These are phyloP conservation scores for Phymatocera aterrima DNA, from an alignment of 2,888 invertebrate species.

Conservation along the genomic window DNA sequence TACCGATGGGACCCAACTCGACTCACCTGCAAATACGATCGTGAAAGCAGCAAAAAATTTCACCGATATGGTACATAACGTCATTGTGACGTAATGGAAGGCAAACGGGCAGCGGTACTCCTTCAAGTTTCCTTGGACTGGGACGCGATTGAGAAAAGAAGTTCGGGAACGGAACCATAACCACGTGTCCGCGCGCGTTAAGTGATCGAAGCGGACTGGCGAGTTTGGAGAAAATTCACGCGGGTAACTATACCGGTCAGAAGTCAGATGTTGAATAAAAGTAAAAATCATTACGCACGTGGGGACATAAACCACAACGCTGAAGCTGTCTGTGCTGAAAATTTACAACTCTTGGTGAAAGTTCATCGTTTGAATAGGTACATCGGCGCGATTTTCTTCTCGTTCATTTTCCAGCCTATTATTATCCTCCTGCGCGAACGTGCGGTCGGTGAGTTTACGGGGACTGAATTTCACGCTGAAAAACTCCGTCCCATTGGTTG, in stretches of 20 bases:
- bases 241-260: background rate
- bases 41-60: background rate
- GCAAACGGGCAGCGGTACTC: background rate
- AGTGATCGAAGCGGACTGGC: background rate
- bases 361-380: background rate
- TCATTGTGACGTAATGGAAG: background rate
- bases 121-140: background rate
- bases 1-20: background rate
- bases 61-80: background rate
- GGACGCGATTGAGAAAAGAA: background rate
- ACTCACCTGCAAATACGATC: background rate
- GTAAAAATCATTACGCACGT: background rate
- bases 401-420: background rate
- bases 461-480: too few relatives aligned
- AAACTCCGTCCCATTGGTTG: too few relatives aligned
- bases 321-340: background rate
- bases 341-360: background rate
- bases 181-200: constrained; percentile 14
- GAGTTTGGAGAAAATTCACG: constrained; percentile 8
- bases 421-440: background rate
- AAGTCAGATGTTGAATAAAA: background rate
- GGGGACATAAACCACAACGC: background rate
- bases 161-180: background rate
- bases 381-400: background rate
- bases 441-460: too few relatives aligned